phyloP scores from a whole-genome alignment of 1,140 invertebrate species.

The Planococcus citri region DNA sequence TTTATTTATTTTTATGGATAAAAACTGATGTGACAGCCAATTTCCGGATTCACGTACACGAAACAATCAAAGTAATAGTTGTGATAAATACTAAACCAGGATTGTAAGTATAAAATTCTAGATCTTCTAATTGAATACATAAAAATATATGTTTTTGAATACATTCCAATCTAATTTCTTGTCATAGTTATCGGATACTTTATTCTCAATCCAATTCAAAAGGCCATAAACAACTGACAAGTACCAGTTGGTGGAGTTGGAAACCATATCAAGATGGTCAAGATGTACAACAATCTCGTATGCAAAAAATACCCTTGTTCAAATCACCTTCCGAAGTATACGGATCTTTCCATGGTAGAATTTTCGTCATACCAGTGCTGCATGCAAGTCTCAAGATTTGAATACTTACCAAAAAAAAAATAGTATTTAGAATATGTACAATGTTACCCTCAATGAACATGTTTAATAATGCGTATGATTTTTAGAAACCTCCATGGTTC shows the following conservation, averaged over 20 bases:
- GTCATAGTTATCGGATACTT: conserved; percentile 43
- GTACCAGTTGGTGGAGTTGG: conserved; percentile 54
- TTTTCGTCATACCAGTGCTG: conserved; percentile 50
- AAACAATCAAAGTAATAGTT: conserved; percentile 40
- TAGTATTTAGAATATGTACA: neutral
- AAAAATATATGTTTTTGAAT: neutral
- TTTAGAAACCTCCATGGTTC: conserved; percentile 56
- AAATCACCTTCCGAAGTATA: conserved; percentile 44
- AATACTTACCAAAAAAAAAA: neutral
- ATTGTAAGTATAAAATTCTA: conserved; percentile 35
- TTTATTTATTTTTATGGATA: neutral
- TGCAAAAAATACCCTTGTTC: too few species aligned
- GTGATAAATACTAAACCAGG: conserved; percentile 41
- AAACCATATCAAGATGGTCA: too few species aligned
- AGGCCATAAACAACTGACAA: conserved; percentile 37
- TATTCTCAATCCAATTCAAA: conserved; percentile 50
- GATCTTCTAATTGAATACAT: neutral
- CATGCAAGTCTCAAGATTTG: conserved; percentile 40
- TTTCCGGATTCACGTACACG: conserved; percentile 34
- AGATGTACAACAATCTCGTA: too few species aligned
- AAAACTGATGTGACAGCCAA: conserved; percentile 28
- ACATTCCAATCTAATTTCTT: neutral
- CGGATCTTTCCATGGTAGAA: conserved; percentile 44
- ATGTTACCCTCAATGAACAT: neutral
- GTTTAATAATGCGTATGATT: conserved; percentile 12